Conservation (phyloP, 2,888 invertebrate species). For the Calephelis perditalis region DNA sequence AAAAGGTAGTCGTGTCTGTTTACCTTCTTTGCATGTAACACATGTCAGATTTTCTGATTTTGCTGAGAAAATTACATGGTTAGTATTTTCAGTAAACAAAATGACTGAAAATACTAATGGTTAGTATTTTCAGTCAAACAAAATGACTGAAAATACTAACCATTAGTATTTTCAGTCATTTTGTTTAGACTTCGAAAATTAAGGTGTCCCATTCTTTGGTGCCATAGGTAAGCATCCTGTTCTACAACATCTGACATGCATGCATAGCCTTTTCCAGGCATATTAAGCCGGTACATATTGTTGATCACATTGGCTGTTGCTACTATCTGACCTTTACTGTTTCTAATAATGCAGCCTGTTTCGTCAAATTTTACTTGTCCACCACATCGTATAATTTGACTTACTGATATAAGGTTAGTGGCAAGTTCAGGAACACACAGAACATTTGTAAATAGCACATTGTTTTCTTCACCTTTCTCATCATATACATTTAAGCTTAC, state of each 20-base stretch:
- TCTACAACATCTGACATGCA: neutral
- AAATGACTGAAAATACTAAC: too few species aligned
- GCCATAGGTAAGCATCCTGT: neutral
- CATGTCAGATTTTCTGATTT: neutral
- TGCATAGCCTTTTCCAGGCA: conserved; percentile 15
- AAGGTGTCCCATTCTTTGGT: neutral
- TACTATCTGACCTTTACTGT: conserved; percentile 22
- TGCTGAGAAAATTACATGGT: neutral
- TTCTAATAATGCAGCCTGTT: conserved; percentile 23
- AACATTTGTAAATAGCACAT: neutral
- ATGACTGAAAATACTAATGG: neutral
- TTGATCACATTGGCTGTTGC: conserved; percentile 24
- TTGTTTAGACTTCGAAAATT: neutral
- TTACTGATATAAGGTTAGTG: neutral
- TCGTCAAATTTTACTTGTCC: conserved; percentile 28
- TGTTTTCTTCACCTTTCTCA: neutral
- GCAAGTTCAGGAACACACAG: neutral
- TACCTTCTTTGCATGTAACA: neutral
- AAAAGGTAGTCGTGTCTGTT: conserved; percentile 1
- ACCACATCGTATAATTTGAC: conserved; percentile 14
- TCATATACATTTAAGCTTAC: neutral
- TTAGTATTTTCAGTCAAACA: too few species aligned
- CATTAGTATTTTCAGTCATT: neutral
- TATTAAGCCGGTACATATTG: conserved; percentile 29
- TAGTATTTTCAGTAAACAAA: neutral